Percentiles rank a stretch among this genome's conserved stretches.
Evolutionary conservation across 2,888 invertebrate species (phyloP).

Genomic region (Apeira syringaria): DNA sequence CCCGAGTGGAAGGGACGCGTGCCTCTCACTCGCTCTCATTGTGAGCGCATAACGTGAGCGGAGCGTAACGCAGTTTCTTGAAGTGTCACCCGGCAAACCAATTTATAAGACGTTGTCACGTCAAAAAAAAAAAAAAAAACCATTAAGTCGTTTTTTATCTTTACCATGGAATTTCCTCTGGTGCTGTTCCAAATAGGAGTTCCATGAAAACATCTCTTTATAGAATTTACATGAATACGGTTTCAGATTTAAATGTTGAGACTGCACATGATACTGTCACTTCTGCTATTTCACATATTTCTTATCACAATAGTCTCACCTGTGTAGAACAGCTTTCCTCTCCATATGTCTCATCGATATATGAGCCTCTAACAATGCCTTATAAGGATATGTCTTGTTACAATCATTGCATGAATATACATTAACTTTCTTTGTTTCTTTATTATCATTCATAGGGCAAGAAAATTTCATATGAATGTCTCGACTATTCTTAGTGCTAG

Average conservation of each 20-base stretch:
- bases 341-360: background rate
- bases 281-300: slow-evolving; percentile 9
- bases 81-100: too few species aligned
- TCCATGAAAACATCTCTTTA: slow-evolving; percentile 1
- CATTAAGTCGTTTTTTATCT: too few species aligned
- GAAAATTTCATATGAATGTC: slow-evolving; percentile 2
- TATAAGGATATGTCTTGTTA: background rate
- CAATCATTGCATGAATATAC: slow-evolving; percentile 1
- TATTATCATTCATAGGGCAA: background rate
- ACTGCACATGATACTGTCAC: slow-evolving; percentile 5
- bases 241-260: slow-evolving; percentile 1
- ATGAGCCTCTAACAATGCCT: slow-evolving; percentile 1
- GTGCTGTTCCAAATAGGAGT: background rate
- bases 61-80: too few species aligned
- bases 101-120: too few species aligned
- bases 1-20: too few species aligned
- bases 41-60: too few species aligned
- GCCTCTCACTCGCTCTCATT: too few species aligned
- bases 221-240: slow-evolving; percentile 2
- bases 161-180: background rate
- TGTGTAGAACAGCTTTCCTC: background rate
- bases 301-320: slow-evolving; percentile 4
- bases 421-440: background rate
- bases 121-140: too few species aligned
- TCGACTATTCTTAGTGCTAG: background rate